Base-by-base conservation (phyloP, 2,888 invertebrate species). In the Scaptomyza polygonia region DNA sequence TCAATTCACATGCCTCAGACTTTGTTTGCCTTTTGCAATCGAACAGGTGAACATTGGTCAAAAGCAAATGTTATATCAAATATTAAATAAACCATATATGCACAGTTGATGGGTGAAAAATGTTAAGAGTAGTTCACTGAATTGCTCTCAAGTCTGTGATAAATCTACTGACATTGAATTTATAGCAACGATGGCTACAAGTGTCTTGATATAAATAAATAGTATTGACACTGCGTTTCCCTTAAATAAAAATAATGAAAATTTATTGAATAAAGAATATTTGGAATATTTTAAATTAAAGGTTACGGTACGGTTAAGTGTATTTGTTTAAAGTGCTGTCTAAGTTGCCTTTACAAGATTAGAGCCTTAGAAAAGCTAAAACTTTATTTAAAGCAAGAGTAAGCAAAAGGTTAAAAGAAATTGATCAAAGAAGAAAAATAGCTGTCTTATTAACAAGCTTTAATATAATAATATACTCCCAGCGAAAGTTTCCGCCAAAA, bases 1-100 rank as follows among this genome's bases (percentile, higher is more conserved):
- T 80, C 49, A 70, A 65, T 82, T 77, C 14, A 18, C 12, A 56
- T 48, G 45, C 29, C 45, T 63, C 29, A 7, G 14, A 27, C 29
- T 21, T 27, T 34, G n/a, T 39, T 66, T 47, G 18, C 32, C 27
- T 14, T 40, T 48, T 21, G 36, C 36, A 12, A 49, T 25, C 49
- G 14, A 49, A 4, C 39, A 32, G 61, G 45, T 61, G 39, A 30
- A 16, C n/a, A n/a, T n/a, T n/a, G n/a, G n/a, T n/a, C n/a, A n/a
- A n/a, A n/a, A n/a, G n/a, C 1, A 9, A 39, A 30, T 32, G 9
- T 47, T 9, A 21, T 0, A 27, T 16, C 30, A 30, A 43, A 21
- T 21, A 9, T 16, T 12, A 11, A 52, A 14, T 11, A 25, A 44
- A 6, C 12, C 5, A 21, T 4, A 14, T 11, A 29, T 42, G 7